phyloP scores from a whole-genome alignment of 2,888 invertebrate species.

The Leptarthrus brevirostris region DNA sequence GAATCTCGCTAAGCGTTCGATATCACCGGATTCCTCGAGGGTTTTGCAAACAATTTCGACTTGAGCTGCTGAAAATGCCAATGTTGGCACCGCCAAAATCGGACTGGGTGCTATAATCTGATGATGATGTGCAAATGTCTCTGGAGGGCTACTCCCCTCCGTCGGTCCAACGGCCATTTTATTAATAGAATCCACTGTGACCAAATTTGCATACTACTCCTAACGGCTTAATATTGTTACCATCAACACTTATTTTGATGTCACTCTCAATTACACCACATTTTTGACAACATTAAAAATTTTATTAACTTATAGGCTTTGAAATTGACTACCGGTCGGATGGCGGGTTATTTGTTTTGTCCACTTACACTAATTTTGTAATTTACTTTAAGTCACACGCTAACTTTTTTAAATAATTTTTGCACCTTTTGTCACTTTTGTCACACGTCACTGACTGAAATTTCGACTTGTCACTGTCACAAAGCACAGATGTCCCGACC shows the following conservation, averaged over 20 bases:
- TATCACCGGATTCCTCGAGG: constrained; percentile 94
- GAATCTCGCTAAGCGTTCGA: constrained; percentile 88
- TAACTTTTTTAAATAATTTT: background rate
- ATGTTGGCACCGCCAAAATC: constrained; percentile 84
- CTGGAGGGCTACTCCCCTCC: constrained; percentile 67
- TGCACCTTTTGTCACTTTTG: constrained; percentile 26
- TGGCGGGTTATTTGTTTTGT: too few relatives aligned
- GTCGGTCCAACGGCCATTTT: constrained; percentile 69
- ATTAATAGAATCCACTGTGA: constrained; percentile 68
- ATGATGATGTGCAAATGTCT: constrained; percentile 66
- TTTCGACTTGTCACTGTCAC: background rate
- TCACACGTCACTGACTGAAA: constrained; percentile 11
- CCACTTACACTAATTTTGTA: background rate
- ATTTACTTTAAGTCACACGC: too few relatives aligned
- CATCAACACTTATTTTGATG: constrained; percentile 7
- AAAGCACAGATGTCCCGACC: constrained; percentile 8
- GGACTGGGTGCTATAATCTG: constrained; percentile 79
- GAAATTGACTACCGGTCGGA: too few relatives aligned
- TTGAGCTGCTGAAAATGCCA: constrained; percentile 83
- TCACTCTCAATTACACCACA: constrained; percentile 32
- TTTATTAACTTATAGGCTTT: background rate
- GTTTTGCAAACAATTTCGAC: constrained; percentile 95
- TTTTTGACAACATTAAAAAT: background rate
- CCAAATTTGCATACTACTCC: constrained; percentile 67
- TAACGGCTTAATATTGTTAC: constrained; percentile 50